Conservation (phyloP, 2,113 vertebrate species). For the Corythaeola cristata region DNA sequence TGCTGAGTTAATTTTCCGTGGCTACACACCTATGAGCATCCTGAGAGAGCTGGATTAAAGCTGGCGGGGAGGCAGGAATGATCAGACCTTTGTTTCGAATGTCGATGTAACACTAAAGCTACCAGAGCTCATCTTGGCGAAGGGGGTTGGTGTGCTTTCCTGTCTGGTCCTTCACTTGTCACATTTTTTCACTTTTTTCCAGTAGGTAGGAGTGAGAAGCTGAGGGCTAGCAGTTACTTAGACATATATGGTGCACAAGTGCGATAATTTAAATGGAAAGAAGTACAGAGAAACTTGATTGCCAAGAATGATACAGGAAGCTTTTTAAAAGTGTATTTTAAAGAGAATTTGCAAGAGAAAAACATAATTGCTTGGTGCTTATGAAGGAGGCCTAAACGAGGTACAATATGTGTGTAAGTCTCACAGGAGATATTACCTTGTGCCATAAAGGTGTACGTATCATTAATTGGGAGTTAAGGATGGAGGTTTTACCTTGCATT, state of each 20-base stretch:
- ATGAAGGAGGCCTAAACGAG: background rate
- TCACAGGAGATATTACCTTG: background rate
- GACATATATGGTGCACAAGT: background rate
- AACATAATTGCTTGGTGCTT: background rate
- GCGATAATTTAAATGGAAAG: background rate
- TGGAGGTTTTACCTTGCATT: background rate
- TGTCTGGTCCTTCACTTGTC: conserved; percentile 39
- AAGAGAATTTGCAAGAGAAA: background rate
- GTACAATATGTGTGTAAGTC: background rate
- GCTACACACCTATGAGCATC: background rate
- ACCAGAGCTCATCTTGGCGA: background rate
- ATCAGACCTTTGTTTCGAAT: background rate
- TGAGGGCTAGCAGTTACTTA: conserved; percentile 40
- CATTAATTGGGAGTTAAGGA: background rate
- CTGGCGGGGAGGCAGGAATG: background rate
- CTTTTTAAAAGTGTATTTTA: background rate
- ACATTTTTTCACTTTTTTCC: conserved; percentile 31
- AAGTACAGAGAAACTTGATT: background rate
- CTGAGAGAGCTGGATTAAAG: background rate
- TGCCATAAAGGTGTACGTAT: background rate
- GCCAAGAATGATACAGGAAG: background rate
- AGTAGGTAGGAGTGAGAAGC: conserved; percentile 55
- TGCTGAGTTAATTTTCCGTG: background rate
- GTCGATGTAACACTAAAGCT: background rate
- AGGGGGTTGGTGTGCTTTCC: background rate